Percentiles rank a stretch among this genome's conserved stretches.
These are phyloP conservation scores for Chamaea fasciata DNA, from an alignment of 2,113 vertebrate species.

Conservation along the genomic window DNA sequence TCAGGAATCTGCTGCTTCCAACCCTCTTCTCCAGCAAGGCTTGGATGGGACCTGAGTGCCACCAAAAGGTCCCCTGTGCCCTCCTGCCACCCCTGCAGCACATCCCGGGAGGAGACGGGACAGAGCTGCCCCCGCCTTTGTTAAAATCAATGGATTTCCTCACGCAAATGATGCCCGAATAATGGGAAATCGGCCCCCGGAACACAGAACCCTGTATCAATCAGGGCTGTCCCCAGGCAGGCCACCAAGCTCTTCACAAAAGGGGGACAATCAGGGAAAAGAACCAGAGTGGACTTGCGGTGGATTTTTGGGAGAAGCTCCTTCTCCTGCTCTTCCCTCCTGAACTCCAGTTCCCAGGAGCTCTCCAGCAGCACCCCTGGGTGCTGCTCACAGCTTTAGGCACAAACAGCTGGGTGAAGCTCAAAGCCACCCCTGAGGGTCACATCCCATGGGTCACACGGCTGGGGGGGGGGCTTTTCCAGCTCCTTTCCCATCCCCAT, in stretches of 20 bases:
- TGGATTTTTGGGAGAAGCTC: fast-evolving
- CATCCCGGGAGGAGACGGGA: not conserved
- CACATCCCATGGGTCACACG: fast-evolving
- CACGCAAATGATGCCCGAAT: not conserved
- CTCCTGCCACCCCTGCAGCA: not conserved
- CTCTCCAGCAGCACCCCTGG: not conserved
- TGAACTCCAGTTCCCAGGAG: fast-evolving
- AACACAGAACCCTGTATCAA: not conserved
- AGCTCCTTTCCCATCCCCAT: not conserved
- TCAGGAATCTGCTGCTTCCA: constrained; percentile 9
- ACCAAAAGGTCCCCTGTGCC: not conserved
- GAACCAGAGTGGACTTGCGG: fast-evolving
- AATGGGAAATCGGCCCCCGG: not conserved
- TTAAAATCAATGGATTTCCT: not conserved
- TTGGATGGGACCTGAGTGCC: not conserved
- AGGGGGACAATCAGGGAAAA: fast-evolving
- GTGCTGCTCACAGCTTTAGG: not conserved
- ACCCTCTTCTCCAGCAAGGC: not conserved
- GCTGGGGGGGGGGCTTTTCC: not conserved
- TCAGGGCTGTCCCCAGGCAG: not conserved
- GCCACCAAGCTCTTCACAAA: not conserved
- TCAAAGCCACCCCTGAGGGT: not conserved
- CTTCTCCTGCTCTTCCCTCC: not conserved
- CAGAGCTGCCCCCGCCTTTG: not conserved
- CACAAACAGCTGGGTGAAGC: not conserved